phyloP scores from a whole-genome alignment of 2,113 vertebrate genomes.

The Orycteropus afer region DNA sequence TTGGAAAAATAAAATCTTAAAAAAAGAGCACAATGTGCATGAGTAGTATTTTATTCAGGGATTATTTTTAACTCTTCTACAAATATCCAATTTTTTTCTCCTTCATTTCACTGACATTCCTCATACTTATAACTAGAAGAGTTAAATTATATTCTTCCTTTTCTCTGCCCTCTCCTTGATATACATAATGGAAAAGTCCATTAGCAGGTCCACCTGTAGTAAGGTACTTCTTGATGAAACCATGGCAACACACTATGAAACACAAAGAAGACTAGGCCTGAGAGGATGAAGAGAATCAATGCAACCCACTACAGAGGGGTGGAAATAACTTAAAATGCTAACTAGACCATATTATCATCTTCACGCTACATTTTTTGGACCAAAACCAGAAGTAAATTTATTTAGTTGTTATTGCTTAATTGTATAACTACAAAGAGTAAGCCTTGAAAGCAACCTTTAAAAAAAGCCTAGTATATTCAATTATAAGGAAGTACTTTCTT shows the following conservation, averaged over 20 bases:
- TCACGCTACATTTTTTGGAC: not conserved
- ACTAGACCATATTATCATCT: not conserved
- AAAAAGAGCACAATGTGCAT: not conserved
- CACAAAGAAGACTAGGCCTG: not conserved
- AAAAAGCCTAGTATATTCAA: not conserved
- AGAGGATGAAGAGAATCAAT: not conserved
- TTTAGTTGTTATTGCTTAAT: not conserved
- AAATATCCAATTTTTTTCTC: not conserved
- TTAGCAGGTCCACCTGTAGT: not conserved
- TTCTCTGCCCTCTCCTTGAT: not conserved
- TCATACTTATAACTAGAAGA: not conserved
- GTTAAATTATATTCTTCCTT: not conserved
- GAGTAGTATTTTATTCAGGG: not conserved
- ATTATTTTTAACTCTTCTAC: constrained; percentile 6
- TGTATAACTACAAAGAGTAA: not conserved
- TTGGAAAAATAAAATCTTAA: not conserved
- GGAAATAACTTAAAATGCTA: not conserved
- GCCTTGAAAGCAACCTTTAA: not conserved
- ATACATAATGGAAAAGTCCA: constrained; percentile 2
- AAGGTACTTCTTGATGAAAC: not conserved
- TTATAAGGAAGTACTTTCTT: constrained; percentile 62
- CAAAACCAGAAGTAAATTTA: not conserved
- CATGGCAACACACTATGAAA: constrained; percentile 32
- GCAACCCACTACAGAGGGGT: accelerated
- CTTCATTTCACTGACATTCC: not conserved